Base-by-base conservation (phyloP, 2,888 invertebrate genomes). In the Cerceris ruficornis region DNA sequence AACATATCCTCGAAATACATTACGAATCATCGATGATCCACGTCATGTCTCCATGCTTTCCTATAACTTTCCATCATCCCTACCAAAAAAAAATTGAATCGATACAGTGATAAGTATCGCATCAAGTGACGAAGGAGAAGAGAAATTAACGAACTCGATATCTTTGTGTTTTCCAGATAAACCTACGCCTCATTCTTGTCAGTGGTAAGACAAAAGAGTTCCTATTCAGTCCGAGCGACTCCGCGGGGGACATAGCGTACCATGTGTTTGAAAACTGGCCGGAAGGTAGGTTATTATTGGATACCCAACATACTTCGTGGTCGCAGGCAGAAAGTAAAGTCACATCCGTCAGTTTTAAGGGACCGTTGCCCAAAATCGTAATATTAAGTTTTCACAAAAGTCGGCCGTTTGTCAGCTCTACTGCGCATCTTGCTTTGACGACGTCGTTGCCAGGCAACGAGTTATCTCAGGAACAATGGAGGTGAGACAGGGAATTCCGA, bases 241-340 rank as follows among this genome's bases (percentile, higher is more conserved):
- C 99, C 85, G 99, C 99, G 89, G 98, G 98, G 90, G 99, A 99
- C 93, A 99, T 99, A 93, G 98, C 99, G 89, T 98, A 99, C 94
- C 97, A 98, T 94, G 99, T 99, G 92, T 99, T 98, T 94, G 98
- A 98, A 93, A 98, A 98, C 93, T 99, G 99, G 99, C 99, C 99
- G 81, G 96, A 98, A 95, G 99, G 99, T 99, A 94, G 93, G 92
- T 79, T 72, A 66, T 61, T 49, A 49, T 54, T 14, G 28, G 6
- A 54, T 14, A 46, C 8, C 46, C 5, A 8, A 11, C 46, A 46
- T 11, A 11, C 46, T 46, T 46, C 46, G 46, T 8, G 46, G 28
- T 41, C 39, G 46, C 14, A 8, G 11, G 14, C 58, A 13, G 50
- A 8, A 43, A 52, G 57, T 11, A 11, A 50, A 57, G 39, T n/a